Evolutionary conservation across 2,113 vertebrate genomes (phyloP).

Genomic region (Halcyon malimbica): DNA sequence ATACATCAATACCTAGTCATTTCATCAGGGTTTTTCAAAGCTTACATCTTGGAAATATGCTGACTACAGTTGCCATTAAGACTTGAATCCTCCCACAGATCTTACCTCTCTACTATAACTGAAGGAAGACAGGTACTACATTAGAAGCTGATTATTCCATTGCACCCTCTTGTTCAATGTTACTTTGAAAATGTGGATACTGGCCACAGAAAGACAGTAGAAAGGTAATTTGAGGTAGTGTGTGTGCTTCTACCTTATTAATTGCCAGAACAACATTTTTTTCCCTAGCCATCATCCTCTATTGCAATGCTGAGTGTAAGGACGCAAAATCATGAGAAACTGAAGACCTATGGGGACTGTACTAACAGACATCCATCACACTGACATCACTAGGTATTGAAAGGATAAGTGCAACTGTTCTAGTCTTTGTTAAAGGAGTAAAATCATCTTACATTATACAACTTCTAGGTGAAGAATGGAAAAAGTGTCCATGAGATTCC

Average conservation of each 20-base stretch:
- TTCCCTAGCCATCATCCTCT: not conserved
- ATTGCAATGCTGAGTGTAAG: not conserved
- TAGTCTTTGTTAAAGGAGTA: not conserved
- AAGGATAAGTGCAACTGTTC: not conserved
- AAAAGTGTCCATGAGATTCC: not conserved
- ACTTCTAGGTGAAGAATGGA: not conserved
- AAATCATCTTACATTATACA: not conserved
- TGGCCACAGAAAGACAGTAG: not conserved
- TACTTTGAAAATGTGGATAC: not conserved
- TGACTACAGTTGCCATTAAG: not conserved
- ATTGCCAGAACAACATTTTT: not conserved
- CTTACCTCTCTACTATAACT: not conserved
- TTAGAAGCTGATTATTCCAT: not conserved
- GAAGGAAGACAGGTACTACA: not conserved
- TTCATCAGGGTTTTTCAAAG: not conserved
- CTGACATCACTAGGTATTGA: not conserved
- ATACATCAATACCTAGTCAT: not conserved
- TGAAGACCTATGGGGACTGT: rapidly evolving
- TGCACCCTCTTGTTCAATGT: not conserved
- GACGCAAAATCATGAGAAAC: not conserved
- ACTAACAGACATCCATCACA: too few relatives aligned
- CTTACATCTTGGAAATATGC: not conserved
- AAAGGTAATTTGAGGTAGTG: not conserved
- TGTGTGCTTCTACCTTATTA: not conserved
- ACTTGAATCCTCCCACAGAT: not conserved